Evolutionary conservation across 2,113 vertebrate species (phyloP).

Genomic region (Arothron firmamentum): DNA sequence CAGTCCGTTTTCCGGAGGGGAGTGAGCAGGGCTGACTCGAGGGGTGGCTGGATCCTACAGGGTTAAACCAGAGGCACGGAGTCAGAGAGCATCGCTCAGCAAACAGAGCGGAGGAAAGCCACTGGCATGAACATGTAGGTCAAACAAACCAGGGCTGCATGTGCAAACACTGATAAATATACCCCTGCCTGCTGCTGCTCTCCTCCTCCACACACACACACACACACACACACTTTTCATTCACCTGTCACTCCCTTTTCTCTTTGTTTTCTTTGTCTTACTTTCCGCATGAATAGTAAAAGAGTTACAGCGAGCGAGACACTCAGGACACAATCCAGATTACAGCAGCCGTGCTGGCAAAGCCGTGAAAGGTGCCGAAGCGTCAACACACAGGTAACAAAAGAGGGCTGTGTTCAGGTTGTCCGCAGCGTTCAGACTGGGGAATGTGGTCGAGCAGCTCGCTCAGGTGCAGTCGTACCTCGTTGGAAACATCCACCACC

Average conservation of each 20-base stretch:
- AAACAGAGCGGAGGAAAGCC: conserved; percentile 67
- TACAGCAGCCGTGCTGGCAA: conserved; percentile 53
- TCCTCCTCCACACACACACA: conserved; percentile 32
- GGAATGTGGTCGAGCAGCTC: conserved; percentile 42
- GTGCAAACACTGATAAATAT: conserved; percentile 69
- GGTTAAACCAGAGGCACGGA: conserved; percentile 37
- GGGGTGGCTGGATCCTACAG: conserved; percentile 88
- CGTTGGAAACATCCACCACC: conserved; percentile 95
- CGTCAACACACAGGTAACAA: conserved; percentile 31
- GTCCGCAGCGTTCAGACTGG: conserved; percentile 1
- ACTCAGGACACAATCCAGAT: conserved; percentile 45
- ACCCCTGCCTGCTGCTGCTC: conserved; percentile 44
- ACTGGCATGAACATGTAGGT: conserved; percentile 64
- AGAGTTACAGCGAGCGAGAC: conserved; percentile 43
- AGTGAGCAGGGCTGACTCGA: conserved; percentile 88
- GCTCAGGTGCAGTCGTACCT: conserved; percentile 74
- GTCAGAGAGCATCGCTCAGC: conserved; percentile 53
- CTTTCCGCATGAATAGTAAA: conserved; percentile 47
- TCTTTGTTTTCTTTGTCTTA: conserved; percentile 59
- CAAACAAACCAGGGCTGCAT: conserved; percentile 68
- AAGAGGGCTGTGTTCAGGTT: conserved; percentile 41
- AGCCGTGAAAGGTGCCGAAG: conserved; percentile 32
- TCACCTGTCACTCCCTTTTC: conserved; percentile 58
- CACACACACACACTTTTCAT: conserved; percentile 49
- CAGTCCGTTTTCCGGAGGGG: conserved; percentile 90